phyloP scores from a whole-genome alignment of 2,888 invertebrate species.

The Molorchus minor region DNA sequence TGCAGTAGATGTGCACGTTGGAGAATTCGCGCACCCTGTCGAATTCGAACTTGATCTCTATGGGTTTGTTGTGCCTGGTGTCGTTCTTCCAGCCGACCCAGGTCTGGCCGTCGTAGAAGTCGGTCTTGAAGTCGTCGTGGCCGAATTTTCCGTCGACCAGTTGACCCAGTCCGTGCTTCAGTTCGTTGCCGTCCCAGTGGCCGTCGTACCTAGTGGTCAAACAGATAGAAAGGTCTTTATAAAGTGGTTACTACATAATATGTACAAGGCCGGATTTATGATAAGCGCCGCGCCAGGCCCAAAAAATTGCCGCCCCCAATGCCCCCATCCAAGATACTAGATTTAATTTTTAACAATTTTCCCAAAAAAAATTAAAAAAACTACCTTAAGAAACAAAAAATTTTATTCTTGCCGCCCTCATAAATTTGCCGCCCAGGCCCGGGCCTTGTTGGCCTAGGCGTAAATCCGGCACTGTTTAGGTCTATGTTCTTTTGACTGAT shows the following conservation, averaged over 20 bases:
- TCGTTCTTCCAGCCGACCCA: constrained; percentile 95
- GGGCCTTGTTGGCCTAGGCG: too few species aligned
- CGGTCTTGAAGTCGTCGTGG: constrained; percentile 76
- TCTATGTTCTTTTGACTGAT: too few species aligned
- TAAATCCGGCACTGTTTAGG: too few species aligned
- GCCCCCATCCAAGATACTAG: too few species aligned
- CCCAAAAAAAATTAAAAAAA: too few species aligned
- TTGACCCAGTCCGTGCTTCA: constrained; percentile 83
- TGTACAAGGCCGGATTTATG: neutral
- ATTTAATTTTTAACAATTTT: too few species aligned
- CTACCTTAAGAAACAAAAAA: too few species aligned
- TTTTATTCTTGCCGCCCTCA: too few species aligned
- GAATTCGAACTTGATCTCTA: constrained; percentile 82
- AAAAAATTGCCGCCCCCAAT: too few species aligned
- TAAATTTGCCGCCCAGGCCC: too few species aligned
- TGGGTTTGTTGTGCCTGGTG: constrained; percentile 69
- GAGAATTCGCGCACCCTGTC: constrained; percentile 88
- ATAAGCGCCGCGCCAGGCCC: too few species aligned
- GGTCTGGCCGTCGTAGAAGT: constrained; percentile 73
- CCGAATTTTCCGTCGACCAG: constrained; percentile 85
- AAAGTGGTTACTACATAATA: neutral
- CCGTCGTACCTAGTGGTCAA: constrained; percentile 78
- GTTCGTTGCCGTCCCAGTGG: constrained; percentile 74
- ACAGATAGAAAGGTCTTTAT: too few species aligned
- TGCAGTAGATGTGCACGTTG: constrained; percentile 81